Evolutionary conservation across 2,888 invertebrate genomes (phyloP).

Genomic region (Cancer borealis): DNA sequence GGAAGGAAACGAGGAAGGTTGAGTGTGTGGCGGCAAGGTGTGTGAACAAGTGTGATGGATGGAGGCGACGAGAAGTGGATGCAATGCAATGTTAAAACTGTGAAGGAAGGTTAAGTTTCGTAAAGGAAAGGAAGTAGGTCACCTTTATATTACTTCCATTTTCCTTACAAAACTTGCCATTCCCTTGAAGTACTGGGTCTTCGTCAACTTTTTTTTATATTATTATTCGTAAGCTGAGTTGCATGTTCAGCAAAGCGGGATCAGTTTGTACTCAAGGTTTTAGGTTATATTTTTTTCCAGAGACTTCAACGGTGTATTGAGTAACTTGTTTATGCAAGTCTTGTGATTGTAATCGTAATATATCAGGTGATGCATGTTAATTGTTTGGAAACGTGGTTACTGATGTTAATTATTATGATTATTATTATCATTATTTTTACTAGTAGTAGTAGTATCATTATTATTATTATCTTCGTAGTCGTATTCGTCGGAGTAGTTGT

Average conservation of each 20-base stretch:
- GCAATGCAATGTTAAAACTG: neutral
- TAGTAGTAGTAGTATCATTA: neutral
- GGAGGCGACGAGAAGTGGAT: neutral
- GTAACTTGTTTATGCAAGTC: neutral
- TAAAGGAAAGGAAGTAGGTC: neutral
- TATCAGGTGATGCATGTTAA: neutral
- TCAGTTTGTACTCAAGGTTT: neutral
- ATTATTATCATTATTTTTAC: neutral
- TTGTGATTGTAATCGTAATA: neutral
- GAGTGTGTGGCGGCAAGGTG: neutral
- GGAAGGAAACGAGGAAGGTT: neutral
- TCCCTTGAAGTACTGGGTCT: neutral
- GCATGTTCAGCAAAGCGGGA: neutral
- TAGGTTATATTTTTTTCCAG: neutral
- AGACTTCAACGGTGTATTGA: neutral
- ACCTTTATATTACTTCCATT: neutral
- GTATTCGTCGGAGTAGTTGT: neutral
- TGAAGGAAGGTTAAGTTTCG: neutral
- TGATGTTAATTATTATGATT: neutral
- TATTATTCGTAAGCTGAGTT: neutral
- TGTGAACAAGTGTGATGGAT: neutral
- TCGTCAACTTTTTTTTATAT: neutral
- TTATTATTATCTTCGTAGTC: neutral
- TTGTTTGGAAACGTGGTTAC: neutral
- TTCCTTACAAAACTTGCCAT: neutral